Evolutionary conservation across 2,888 invertebrate species (phyloP).

Genomic region (Zaprionus bogoriensis): DNA sequence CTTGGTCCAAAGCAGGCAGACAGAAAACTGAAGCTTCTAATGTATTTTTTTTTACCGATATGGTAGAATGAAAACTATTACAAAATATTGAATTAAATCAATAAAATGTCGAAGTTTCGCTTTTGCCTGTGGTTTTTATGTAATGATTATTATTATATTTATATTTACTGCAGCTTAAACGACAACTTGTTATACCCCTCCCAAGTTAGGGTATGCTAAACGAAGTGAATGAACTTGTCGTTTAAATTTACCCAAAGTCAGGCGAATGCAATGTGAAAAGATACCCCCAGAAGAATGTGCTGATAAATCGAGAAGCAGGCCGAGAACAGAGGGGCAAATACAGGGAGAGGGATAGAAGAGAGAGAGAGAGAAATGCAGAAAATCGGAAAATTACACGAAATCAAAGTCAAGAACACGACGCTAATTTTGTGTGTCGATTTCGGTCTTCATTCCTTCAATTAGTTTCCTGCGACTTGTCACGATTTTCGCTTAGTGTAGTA

Average conservation of each 20-base stretch:
- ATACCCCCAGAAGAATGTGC: constrained; percentile 45
- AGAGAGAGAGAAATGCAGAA: constrained; percentile 5
- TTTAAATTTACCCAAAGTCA: constrained; percentile 48
- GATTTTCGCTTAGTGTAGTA: constrained; percentile 44
- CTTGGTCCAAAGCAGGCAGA: too few relatives aligned
- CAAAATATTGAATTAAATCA: too few relatives aligned
- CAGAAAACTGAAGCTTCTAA: too few relatives aligned
- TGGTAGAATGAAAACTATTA: too few relatives aligned
- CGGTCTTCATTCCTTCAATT: constrained; percentile 12
- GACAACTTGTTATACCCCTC: not conserved
- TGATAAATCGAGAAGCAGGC: constrained; percentile 53
- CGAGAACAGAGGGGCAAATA: not conserved
- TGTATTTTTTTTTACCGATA: too few relatives aligned
- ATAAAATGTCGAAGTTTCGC: too few relatives aligned
- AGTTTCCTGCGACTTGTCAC: not conserved
- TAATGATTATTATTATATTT: not conserved
- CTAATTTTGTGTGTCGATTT: constrained; percentile 47
- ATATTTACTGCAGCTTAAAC: not conserved
- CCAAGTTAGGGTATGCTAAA: not conserved
- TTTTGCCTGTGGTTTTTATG: not conserved
- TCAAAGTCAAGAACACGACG: constrained; percentile 69
- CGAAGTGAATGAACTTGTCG: constrained; percentile 72
- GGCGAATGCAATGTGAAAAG: constrained; percentile 21
- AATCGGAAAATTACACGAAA: constrained; percentile 25
- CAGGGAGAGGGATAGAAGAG: not conserved